Conservation (phyloP, 2,888 invertebrate species). For the Pecten maximus region DNA sequence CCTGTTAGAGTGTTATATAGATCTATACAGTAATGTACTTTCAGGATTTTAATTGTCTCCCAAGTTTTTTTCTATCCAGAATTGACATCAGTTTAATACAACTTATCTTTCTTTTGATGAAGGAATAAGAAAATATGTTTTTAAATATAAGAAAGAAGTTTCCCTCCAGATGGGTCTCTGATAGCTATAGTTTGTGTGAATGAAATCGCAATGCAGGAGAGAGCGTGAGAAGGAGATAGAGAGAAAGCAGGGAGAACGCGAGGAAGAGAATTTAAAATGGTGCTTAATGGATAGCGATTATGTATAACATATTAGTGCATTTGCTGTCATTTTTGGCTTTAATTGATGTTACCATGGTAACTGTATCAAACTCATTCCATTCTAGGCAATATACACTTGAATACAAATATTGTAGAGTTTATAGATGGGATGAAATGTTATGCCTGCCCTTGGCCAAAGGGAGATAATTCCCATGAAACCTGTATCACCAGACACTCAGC, state of each 20-base stretch:
- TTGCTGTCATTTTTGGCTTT: conserved; percentile 17
- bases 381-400: background rate
- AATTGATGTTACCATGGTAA: conserved; percentile 22
- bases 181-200: background rate
- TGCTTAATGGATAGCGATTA: background rate
- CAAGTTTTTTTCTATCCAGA: background rate
- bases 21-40: background rate
- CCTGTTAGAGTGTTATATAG: background rate
- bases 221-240: background rate
- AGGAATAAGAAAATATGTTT: background rate
- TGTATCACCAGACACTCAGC: background rate
- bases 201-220: background rate
- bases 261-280: background rate
- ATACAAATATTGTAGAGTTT: background rate
- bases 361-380: conserved; percentile 26
- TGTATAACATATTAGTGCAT: conserved; percentile 22
- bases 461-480: conserved; percentile 7
- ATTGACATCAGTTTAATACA: background rate
- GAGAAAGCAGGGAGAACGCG: background rate
- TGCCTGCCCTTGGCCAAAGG: background rate
- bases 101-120: background rate
- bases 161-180: background rate
- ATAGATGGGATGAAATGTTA: background rate
- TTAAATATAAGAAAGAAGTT: background rate
- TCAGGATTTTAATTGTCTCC: background rate